A percentile compares a stretch with the other conserved stretches of the same genome.
Evolutionary conservation across 2,888 invertebrate species (phyloP).

Genomic region (Eupithecia pulchellata): DNA sequence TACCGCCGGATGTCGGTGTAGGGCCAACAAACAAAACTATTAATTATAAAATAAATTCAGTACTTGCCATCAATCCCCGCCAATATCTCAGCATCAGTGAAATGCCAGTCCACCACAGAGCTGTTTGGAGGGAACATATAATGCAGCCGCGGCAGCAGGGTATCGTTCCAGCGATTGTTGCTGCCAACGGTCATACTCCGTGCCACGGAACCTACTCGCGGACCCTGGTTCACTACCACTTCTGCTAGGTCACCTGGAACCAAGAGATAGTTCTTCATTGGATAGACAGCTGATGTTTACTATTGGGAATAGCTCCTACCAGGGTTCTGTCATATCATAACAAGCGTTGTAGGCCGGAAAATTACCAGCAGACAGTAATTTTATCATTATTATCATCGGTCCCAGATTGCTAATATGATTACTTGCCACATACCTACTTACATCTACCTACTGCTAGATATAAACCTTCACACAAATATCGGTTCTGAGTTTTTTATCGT

Average conservation of each 20-base stretch:
- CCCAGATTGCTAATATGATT: not conserved
- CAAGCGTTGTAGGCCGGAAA: not conserved
- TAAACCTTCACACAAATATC: not conserved
- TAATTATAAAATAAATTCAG: not conserved
- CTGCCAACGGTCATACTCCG: slow-evolving; percentile 81
- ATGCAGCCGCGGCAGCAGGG: slow-evolving; percentile 83
- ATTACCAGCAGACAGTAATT: too few species aligned
- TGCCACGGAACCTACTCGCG: slow-evolving; percentile 70
- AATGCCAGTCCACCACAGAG: slow-evolving; percentile 83
- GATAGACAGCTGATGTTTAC: not conserved
- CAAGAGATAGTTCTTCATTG: not conserved
- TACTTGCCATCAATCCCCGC: slow-evolving; percentile 88
- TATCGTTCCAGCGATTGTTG: slow-evolving; percentile 88
- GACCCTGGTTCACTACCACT: slow-evolving; percentile 87
- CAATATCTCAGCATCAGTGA: slow-evolving; percentile 88
- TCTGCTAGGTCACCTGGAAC: slow-evolving; percentile 88
- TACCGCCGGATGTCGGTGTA: not conserved
- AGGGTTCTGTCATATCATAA: too few species aligned
- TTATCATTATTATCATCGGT: not conserved
- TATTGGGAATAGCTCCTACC: not conserved
- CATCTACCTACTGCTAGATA: not conserved
- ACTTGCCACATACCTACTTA: not conserved
- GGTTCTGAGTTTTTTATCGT: not conserved
- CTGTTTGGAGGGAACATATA: slow-evolving; percentile 81
- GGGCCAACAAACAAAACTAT: not conserved